These are phyloP conservation scores for Myopa testacea DNA, from an alignment of 2,888 invertebrate species.

Conservation along the genomic window DNA sequence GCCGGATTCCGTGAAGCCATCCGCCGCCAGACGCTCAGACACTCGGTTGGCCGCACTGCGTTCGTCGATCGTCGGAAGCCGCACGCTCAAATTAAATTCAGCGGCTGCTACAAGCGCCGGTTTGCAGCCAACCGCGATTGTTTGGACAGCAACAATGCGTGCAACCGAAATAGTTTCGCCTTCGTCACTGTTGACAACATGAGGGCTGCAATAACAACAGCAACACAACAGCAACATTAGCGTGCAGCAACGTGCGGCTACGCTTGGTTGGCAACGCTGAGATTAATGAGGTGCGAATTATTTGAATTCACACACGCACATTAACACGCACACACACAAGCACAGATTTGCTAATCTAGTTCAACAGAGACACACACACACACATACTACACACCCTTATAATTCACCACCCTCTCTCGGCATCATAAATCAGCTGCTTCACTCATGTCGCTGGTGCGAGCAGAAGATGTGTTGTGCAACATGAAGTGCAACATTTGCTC, in stretches of 20 bases:
- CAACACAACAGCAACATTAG: conserved; percentile 13
- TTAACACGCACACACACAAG: neutral
- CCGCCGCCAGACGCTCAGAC: too few relatives aligned
- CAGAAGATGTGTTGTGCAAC: neutral
- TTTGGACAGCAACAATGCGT: conserved; percentile 23
- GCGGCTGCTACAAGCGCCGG: neutral
- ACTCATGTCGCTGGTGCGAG: too few relatives aligned
- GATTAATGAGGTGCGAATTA: conserved; percentile 32
- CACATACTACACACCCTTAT: neutral
- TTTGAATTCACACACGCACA: conserved; percentile 3
- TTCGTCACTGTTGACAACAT: conserved; percentile 19
- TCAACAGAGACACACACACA: neutral
- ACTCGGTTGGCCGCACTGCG: too few relatives aligned
- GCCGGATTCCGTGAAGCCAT: too few relatives aligned
- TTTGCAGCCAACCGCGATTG: neutral
- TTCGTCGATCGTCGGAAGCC: too few relatives aligned
- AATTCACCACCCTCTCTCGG: neutral
- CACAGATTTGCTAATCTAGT: neutral
- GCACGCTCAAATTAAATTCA: neutral
- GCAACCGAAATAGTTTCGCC: conserved; percentile 22
- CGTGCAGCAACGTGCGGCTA: conserved; percentile 13
- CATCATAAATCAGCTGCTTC: too few relatives aligned
- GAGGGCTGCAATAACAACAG: neutral
- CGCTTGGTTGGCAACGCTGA: conserved; percentile 21
- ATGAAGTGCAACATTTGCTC: neutral